Evolutionary conservation across 1,140 invertebrate species (phyloP).

Genomic region (Leptinotarsa defecta): DNA sequence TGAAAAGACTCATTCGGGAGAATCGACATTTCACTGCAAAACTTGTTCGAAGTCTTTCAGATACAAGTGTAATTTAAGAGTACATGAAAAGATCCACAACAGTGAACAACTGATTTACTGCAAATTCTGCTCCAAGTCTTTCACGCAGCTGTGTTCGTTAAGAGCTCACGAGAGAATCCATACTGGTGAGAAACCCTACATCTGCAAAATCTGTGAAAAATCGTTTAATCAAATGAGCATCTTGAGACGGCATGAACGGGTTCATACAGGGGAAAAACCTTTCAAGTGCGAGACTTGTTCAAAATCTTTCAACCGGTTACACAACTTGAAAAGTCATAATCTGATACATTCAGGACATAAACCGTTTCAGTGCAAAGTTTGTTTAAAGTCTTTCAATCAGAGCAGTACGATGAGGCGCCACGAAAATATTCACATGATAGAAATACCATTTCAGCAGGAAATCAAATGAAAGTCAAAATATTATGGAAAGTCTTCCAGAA

Average conservation of each 20-base stretch:
- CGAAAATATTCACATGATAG: neutral
- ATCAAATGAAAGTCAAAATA: neutral
- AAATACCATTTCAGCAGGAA: neutral
- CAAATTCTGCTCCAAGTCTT: neutral
- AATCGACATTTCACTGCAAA: neutral
- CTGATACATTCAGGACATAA: neutral
- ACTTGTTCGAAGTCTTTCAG: neutral
- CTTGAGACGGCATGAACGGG: neutral
- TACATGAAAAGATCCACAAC: neutral
- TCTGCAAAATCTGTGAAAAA: neutral
- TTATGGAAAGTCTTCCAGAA: too few species aligned
- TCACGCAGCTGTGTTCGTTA: slow-evolving; percentile 43
- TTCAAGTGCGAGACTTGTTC: neutral
- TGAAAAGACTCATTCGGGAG: neutral
- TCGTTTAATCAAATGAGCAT: neutral
- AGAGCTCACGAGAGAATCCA: neutral
- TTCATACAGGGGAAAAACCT: neutral
- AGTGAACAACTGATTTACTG: neutral
- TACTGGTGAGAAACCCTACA: neutral
- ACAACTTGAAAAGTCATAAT: neutral
- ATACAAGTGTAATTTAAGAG: neutral
- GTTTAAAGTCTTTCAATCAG: neutral
- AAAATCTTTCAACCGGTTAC: neutral
- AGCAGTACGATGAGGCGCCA: neutral
- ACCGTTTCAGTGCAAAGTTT: neutral